Evolutionary conservation across 2,888 invertebrate species (phyloP).

Genomic region (Temnothorax ravouxi): DNA sequence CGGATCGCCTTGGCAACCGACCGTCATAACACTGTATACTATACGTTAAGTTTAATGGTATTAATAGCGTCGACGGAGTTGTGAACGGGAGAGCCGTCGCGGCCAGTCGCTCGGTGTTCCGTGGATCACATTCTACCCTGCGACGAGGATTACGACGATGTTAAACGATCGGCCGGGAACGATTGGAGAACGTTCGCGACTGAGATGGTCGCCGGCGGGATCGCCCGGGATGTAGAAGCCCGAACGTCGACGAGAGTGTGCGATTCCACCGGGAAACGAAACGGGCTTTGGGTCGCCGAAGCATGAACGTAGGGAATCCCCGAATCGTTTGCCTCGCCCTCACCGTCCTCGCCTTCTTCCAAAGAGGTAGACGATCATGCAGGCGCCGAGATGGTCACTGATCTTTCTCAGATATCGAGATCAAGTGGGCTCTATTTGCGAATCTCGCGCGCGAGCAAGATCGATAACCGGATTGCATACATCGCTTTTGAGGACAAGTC

Average conservation of each 20-base stretch:
- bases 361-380: constrained; percentile 65
- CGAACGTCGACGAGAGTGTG: constrained; percentile 60
- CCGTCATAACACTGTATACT: constrained; percentile 68
- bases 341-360: constrained; percentile 57
- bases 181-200: constrained; percentile 37
- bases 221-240: constrained; percentile 63
- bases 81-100: constrained; percentile 38
- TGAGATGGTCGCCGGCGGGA: constrained; percentile 68
- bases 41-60: neutral
- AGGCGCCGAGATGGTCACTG: neutral
- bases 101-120: constrained; percentile 23
- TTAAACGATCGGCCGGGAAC: constrained; percentile 27
- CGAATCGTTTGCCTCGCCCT: constrained; percentile 65
- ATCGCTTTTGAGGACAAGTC: constrained; percentile 17
- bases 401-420: neutral
- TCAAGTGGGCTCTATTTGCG: neutral
- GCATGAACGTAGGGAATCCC: constrained; percentile 64
- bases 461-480: constrained; percentile 46
- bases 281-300: constrained; percentile 45
- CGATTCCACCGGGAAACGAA: constrained; percentile 52
- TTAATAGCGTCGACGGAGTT: constrained; percentile 49
- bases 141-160: constrained; percentile 25
- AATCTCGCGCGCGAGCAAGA: constrained; percentile 31
- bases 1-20: constrained; percentile 72
- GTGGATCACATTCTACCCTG: constrained; percentile 44